Base-by-base conservation (phyloP, 35 echinoderm and acorn worm genomes). In the Ptychodera flava region DNA sequence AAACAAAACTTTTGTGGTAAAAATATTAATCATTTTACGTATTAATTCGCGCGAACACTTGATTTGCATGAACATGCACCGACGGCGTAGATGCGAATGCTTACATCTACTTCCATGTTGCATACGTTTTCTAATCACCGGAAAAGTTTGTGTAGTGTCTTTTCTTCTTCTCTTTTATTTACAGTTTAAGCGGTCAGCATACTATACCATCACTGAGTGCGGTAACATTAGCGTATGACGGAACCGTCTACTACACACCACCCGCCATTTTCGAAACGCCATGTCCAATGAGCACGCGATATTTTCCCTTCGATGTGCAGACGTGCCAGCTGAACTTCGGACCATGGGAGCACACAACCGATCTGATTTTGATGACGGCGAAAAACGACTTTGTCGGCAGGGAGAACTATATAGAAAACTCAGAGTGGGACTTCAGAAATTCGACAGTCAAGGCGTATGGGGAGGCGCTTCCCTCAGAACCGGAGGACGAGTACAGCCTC, bases 291-390 rank as follows among this genome's bases (percentile, higher is more conserved):
- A 87, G 89, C 81, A 88, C 93, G 27, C 83, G 91, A 37, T 36
- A 97, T 80, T 97, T 97, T 33, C 95, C 95, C 10, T 97, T 93
- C 33, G 95, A 97, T 82, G 92, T 93, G 84, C 95, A 97, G 88
- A 82, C 79, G 16, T 97, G 95, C 52, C 38, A 78, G 31, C 78
- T 97, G 16, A 97, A 93, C 30, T 97, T 97, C 38, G 95, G 95
- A 22, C 93, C 95, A 6, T 97, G 95, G 95, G 93, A 92, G 15
- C 86, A 97, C 80, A 92, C 93, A 38, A 87, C 84, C 22, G 93
- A 92, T 35, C 88, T 89, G 35, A 86, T 97, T 31, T 90, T 93
- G 77, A 85, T 97, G 35, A 80, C 88, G 77, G 86, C 95, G 0
- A 38, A 92, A 27, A 80, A 80, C 34, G 80, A 80, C 31, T 78